These are phyloP conservation scores for Xiphorhynchus erythropygius DNA, from an alignment of 2,797 vertebrate genomes.

Conservation along the genomic window DNA sequence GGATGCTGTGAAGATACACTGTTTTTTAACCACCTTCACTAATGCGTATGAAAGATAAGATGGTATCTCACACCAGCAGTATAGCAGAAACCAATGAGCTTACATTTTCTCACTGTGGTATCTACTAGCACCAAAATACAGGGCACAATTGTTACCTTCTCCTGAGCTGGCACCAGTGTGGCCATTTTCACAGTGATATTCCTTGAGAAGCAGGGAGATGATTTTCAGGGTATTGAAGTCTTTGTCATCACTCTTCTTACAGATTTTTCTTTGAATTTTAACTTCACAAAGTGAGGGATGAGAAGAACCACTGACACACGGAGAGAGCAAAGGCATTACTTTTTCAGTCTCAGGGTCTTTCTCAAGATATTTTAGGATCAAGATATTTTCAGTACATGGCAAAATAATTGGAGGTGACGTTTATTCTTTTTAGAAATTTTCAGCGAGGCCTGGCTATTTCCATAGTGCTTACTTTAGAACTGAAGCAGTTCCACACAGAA, in stretches of 20 bases:
- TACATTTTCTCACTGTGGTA: neutral
- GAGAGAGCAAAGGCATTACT: neutral
- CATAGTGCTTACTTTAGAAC: neutral
- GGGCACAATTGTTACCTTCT: neutral
- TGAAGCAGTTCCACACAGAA: neutral
- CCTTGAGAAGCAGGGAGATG: neutral
- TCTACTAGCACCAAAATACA: neutral
- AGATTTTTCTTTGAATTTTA: constrained; percentile 6
- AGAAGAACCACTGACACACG: neutral
- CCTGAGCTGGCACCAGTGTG: neutral
- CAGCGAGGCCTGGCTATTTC: neutral
- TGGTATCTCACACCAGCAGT: neutral
- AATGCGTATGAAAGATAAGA: neutral
- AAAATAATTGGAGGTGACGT: constrained; percentile 6
- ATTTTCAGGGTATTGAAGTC: neutral
- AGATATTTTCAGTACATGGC: neutral
- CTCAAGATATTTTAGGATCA: constrained; percentile 32
- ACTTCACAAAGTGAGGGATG: neutral
- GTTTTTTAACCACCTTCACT: neutral
- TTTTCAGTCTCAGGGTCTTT: constrained; percentile 6
- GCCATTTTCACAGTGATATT: neutral
- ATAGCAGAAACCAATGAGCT: constrained; percentile 9
- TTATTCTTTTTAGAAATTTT: constrained; percentile 21
- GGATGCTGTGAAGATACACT: neutral
- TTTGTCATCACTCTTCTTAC: neutral